Evolutionary conservation across 2,888 invertebrate genomes (phyloP), one percentile per base, ranked within the genome.

Genomic region (Entomobrya multifasciata): DNA sequence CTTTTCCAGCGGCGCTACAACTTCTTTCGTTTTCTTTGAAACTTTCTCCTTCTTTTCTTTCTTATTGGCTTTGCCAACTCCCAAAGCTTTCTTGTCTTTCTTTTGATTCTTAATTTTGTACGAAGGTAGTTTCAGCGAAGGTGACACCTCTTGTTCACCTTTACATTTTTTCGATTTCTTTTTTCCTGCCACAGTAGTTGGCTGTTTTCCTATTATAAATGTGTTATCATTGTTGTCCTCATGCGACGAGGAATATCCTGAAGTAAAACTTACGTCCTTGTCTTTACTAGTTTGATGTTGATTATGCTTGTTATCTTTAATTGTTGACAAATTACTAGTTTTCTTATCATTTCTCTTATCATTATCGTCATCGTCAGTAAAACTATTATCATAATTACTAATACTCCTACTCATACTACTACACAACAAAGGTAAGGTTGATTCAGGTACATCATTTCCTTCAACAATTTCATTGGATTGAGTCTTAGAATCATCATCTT

Each of bases 361-460:
- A 20, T 76, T 76, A 41, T n/a, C n/a, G n/a, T 8, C 36, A 10
- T 60, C 20, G 17, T 22, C 41, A 65, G 25, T 36, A 60, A 13
- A 74, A 82, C 22, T 49, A 44, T 17, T 70, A 44, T 44, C 41
- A n/a, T n/a, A n/a, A n/a, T n/a, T n/a, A n/a, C n/a, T n/a, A n/a
- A n/a, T n/a, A n/a, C n/a, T n/a, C 62, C 25, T 76, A 77, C n/a
- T n/a, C 30, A 13, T 30, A 80, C 44, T 52, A 27, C n/a, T 83
- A 17, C n/a, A 20, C 22, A 41, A 44, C 44, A 44, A 36, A 78
- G 44, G 62, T 74, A 74, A 74, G 72, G 25, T 88, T 70, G 76
- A 44, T 62, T 89, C 89, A 89, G 89, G 89, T 89, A 89, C 89
- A 85, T 60, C 65, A 86, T 62, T 87, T 80, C 70, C 25, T n/a